phyloP scores from a whole-genome alignment of 2,797 vertebrate species.

The Myripristis jacobus region DNA sequence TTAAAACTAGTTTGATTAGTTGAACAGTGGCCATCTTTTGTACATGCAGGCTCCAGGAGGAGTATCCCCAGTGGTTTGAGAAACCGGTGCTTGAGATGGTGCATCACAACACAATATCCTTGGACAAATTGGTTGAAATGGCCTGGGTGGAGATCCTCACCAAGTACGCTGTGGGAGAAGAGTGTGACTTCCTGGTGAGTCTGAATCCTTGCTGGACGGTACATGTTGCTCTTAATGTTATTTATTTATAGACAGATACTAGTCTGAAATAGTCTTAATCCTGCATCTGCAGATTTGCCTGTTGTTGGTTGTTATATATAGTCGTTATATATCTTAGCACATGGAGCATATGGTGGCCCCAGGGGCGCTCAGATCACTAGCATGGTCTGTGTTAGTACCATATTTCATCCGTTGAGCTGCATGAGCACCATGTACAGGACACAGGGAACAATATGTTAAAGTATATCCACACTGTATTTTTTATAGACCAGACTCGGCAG shows the following conservation, averaged over 20 bases:
- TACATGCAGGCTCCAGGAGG: slow-evolving; percentile 91
- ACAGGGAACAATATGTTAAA: too few relatives aligned
- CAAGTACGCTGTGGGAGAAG: slow-evolving; percentile 95
- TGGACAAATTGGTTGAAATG: slow-evolving; percentile 96
- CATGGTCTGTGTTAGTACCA: neutral
- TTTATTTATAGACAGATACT: neutral
- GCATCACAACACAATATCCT: slow-evolving; percentile 96
- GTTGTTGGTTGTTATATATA: neutral
- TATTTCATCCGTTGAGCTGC: neutral
- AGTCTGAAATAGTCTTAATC: neutral
- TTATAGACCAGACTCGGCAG: too few relatives aligned
- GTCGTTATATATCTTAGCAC: neutral
- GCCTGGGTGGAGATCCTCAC: slow-evolving; percentile 98
- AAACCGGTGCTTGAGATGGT: slow-evolving; percentile 96
- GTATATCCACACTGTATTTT: too few relatives aligned
- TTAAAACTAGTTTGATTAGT: neutral
- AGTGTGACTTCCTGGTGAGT: slow-evolving; percentile 95
- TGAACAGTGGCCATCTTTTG: neutral
- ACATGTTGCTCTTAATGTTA: slow-evolving; percentile 21
- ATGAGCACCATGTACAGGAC: too few relatives aligned
- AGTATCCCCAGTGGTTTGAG: slow-evolving; percentile 97
- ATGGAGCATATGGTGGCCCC: neutral
- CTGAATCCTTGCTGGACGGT: neutral
- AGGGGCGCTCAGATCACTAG: neutral
- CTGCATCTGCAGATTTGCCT: neutral